phyloP scores from a whole-genome alignment of 1,140 invertebrate species.

The Notospermus geniculatus region DNA sequence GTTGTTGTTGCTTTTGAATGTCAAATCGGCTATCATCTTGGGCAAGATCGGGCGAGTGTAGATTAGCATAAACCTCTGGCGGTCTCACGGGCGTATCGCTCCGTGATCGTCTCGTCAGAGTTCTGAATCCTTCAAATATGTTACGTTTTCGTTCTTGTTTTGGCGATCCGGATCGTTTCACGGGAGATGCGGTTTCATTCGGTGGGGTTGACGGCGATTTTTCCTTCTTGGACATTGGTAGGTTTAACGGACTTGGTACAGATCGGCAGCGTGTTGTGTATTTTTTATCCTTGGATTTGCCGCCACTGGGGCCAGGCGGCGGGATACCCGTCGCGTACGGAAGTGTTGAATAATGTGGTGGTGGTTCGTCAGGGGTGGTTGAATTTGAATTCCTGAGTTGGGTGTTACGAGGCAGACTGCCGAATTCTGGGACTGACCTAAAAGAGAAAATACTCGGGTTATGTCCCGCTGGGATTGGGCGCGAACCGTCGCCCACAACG shows the following conservation, averaged over 20 bases:
- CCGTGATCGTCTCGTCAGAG: conserved; percentile 48
- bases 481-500: too few species aligned
- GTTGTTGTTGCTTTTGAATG: conserved; percentile 12
- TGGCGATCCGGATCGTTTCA: conserved; percentile 30
- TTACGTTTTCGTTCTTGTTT: conserved; percentile 48
- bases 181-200: conserved; percentile 2
- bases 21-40: conserved; percentile 23
- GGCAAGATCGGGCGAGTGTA: conserved; percentile 25
- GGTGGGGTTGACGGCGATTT: conserved; percentile 13
- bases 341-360: conserved; percentile 29
- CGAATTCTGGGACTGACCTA: conserved; percentile 58
- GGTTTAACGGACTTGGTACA: conserved; percentile 32
- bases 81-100: conserved; percentile 5
- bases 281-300: conserved; percentile 25
- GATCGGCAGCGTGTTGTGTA: conserved; percentile 44
- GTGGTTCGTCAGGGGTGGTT: conserved; percentile 27
- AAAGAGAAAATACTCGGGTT: conserved; percentile 16
- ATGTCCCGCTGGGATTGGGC: not conserved
- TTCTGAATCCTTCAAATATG: conserved; percentile 64
- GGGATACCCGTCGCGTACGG: conserved; percentile 13
- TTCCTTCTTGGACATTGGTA: conserved; percentile 11
- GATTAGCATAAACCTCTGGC: conserved; percentile 29
- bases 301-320: conserved; percentile 20
- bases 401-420: conserved; percentile 54
- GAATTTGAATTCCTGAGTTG: conserved; percentile 43